Percentiles rank a stretch among this genome's conserved stretches.
These are phyloP conservation scores for Fragum whitleyi DNA, from an alignment of 2,888 invertebrate species.

Conservation along the genomic window DNA sequence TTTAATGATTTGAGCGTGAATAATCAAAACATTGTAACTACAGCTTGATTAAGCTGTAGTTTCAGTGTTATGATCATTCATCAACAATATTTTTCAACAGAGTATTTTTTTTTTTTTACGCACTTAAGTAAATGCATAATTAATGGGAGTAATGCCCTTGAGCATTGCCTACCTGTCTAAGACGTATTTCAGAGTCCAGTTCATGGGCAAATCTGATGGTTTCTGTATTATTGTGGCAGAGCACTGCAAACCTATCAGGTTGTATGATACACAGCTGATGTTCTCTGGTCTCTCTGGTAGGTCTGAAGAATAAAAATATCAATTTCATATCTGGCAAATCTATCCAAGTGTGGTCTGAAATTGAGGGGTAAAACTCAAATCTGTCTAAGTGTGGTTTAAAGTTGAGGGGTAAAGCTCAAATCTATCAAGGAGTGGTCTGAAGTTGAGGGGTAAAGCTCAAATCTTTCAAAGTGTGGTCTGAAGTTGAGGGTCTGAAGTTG, in stretches of 20 bases:
- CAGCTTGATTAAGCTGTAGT: no score
- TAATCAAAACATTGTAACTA: no score
- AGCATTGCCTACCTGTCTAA: constrained; percentile 10
- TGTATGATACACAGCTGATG: constrained; percentile 11
- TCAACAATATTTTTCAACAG: no score
- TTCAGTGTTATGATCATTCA: no score
- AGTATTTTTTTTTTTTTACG: no score
- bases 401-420: neutral
- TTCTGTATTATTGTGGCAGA: neutral
- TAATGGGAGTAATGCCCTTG: no score
- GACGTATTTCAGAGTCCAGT: neutral
- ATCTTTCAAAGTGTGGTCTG: neutral
- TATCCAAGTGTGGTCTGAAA: neutral
- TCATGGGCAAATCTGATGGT: constrained; percentile 1
- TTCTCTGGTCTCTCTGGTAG: constrained; percentile 1
- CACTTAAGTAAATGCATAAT: no score
- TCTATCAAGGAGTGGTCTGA: neutral
- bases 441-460: neutral
- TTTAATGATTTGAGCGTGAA: no score
- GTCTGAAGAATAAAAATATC: neutral
- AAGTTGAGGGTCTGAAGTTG: no score
- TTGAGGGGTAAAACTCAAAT: neutral
- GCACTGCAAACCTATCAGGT: neutral
- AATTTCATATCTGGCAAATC: neutral
- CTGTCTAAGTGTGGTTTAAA: no score